Conservation (phyloP, 2,797 vertebrate genomes). For the Lerista edwardsae region DNA sequence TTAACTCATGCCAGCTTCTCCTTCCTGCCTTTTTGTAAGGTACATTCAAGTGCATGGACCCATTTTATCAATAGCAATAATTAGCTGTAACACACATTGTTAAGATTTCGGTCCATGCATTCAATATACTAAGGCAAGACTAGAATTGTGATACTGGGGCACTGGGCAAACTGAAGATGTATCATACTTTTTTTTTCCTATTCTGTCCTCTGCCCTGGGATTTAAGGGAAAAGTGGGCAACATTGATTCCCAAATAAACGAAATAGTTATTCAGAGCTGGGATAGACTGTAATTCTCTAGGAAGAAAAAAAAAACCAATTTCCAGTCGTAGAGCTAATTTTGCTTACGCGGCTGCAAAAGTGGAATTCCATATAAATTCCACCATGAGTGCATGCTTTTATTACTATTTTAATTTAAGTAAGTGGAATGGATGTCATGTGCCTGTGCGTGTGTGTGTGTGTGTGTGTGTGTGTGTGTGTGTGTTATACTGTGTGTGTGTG, state of each 20-base stretch:
- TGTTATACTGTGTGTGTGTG: too few relatives aligned
- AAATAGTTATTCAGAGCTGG: background rate
- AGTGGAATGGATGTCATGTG: background rate
- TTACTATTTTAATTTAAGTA: conserved; percentile 7
- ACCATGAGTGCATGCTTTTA: background rate
- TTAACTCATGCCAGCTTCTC: too few relatives aligned
- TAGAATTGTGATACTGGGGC: background rate
- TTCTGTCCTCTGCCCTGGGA: background rate
- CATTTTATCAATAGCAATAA: background rate
- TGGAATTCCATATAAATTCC: conserved; percentile 5
- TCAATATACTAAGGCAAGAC: background rate
- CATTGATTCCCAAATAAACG: background rate
- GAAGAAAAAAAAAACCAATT: background rate
- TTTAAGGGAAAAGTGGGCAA: background rate
- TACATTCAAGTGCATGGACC: background rate
- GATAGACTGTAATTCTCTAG: background rate
- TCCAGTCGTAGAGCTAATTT: background rate
- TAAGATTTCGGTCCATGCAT: background rate
- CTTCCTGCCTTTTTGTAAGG: background rate
- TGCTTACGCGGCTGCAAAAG: background rate
- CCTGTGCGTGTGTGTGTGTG: too few relatives aligned
- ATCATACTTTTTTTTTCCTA: background rate
- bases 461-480: too few relatives aligned
- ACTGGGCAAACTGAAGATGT: background rate
- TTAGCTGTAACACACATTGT: background rate